Conservation (phyloP, 2,113 vertebrate genomes). For the Planiliza haematocheilus region DNA sequence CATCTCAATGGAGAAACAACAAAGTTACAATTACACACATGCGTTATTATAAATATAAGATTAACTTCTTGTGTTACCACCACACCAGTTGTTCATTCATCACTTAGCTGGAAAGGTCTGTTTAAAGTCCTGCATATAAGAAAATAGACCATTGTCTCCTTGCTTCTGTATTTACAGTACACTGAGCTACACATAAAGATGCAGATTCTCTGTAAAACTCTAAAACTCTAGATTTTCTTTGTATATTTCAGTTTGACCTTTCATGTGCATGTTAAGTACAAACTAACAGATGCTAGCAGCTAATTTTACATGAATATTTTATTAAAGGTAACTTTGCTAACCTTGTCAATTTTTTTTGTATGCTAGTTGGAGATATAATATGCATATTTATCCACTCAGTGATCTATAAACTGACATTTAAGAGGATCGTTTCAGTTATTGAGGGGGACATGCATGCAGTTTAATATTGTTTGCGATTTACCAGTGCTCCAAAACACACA, state of each 20-base stretch:
- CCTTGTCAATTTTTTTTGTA: constrained; percentile 1
- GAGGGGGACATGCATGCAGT: too few species aligned
- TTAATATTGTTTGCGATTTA: too few species aligned
- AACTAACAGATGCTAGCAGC: not conserved
- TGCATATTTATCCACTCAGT: too few species aligned
- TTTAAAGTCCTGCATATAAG: not conserved
- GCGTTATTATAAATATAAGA: not conserved
- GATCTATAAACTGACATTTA: too few species aligned
- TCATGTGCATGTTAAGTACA: not conserved
- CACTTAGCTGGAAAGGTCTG: not conserved
- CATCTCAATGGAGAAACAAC: not conserved
- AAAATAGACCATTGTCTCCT: not conserved
- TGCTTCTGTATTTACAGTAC: too few species aligned
- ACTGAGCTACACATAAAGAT: too few species aligned
- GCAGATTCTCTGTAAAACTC: too few species aligned
- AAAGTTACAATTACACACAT: not conserved
- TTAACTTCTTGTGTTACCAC: not conserved
- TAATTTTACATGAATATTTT: not conserved
- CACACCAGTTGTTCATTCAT: too few species aligned
- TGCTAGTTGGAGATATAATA: not conserved
- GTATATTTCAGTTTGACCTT: not conserved
- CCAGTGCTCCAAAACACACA: too few species aligned
- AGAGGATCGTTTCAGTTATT: too few species aligned
- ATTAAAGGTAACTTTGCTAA: constrained; percentile 11
- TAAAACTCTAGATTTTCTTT: not conserved